A percentile compares a stretch with the other conserved stretches of the same genome.
Evolutionary conservation across 1,140 invertebrate species (phyloP).

Genomic region (Lepidostoma basale): DNA sequence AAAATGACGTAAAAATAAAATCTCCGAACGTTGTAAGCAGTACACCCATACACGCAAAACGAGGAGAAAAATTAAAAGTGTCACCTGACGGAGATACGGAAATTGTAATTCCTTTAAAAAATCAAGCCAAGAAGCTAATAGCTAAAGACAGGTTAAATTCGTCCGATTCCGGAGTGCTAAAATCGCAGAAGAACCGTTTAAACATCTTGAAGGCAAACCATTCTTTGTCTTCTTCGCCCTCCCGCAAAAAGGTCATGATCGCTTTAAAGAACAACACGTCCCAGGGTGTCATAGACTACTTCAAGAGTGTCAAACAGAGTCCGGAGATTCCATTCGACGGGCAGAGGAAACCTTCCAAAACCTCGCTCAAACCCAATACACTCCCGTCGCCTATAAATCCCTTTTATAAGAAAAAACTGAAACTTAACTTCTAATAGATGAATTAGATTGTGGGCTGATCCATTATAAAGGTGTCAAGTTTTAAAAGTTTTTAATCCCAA

Average conservation of each 20-base stretch:
- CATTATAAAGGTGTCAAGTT: too few relatives aligned
- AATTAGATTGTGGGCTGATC: too few relatives aligned
- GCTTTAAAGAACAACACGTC: conserved; percentile 68
- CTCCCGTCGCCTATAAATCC: conserved; percentile 77
- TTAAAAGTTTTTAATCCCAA: too few relatives aligned
- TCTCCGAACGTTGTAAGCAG: too few relatives aligned
- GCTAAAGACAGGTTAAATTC: conserved; percentile 24
- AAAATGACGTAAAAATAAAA: too few relatives aligned
- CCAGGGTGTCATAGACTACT: conserved; percentile 73
- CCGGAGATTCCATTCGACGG: conserved; percentile 77
- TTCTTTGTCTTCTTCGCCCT: conserved; percentile 30
- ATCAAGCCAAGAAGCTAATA: conserved; percentile 37
- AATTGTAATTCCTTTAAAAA: conserved; percentile 37
- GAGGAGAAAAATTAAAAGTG: conserved; percentile 13
- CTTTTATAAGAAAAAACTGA: conserved; percentile 67
- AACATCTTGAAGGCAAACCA: conserved; percentile 7
- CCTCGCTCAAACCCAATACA: conserved; percentile 71
- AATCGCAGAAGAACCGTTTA: conserved; percentile 12
- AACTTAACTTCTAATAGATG: conserved; percentile 38
- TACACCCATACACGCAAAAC: neutral
- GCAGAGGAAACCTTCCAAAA: conserved; percentile 67
- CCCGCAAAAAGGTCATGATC: conserved; percentile 67
- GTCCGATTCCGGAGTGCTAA: conserved; percentile 25
- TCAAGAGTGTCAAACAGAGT: conserved; percentile 68
- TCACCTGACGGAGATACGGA: conserved; percentile 26